Conservation (phyloP, 2,113 vertebrate genomes). For the Polyodon spathula region DNA sequence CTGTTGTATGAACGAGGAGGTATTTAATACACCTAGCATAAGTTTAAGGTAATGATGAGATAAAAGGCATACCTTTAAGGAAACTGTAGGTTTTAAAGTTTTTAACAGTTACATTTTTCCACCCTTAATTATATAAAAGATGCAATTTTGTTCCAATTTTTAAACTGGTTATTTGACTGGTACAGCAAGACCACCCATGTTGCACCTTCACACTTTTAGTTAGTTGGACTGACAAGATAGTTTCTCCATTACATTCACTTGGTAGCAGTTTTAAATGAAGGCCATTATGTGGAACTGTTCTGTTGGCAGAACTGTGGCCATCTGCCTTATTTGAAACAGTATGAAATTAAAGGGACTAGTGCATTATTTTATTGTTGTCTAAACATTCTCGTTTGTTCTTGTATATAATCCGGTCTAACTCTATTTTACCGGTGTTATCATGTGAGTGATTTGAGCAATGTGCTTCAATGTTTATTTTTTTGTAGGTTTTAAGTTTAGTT, state of each 20-base stretch:
- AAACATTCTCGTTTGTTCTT: conserved; percentile 13
- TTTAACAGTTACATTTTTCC: conserved; percentile 26
- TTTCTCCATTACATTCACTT: not conserved
- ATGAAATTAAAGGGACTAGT: conserved; percentile 28
- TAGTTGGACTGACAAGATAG: not conserved
- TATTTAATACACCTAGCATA: conserved; percentile 41
- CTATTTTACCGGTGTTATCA: not conserved
- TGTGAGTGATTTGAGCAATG: not conserved
- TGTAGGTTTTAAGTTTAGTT: too few species aligned
- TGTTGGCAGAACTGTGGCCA: conserved; percentile 25
- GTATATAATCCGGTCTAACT: conserved; percentile 17
- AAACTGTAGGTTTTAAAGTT: conserved; percentile 50
- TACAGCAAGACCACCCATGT: conserved; percentile 46
- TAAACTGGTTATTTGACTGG: conserved; percentile 26
- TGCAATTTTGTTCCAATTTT: conserved; percentile 33
- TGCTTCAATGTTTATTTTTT: not conserved
- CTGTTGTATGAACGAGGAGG: conserved; percentile 19
- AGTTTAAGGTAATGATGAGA: conserved; percentile 46
- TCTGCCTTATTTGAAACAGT: conserved; percentile 36
- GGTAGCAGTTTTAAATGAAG: not conserved
- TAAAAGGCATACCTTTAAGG: conserved; percentile 55
- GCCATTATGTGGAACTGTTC: conserved; percentile 21
- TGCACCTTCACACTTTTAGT: conserved; percentile 29
- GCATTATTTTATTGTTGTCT: conserved; percentile 25
- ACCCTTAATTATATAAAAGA: conserved; percentile 45